phyloP scores from a whole-genome alignment of 2,113 vertebrate species.

The Phodopus roborovskii region DNA sequence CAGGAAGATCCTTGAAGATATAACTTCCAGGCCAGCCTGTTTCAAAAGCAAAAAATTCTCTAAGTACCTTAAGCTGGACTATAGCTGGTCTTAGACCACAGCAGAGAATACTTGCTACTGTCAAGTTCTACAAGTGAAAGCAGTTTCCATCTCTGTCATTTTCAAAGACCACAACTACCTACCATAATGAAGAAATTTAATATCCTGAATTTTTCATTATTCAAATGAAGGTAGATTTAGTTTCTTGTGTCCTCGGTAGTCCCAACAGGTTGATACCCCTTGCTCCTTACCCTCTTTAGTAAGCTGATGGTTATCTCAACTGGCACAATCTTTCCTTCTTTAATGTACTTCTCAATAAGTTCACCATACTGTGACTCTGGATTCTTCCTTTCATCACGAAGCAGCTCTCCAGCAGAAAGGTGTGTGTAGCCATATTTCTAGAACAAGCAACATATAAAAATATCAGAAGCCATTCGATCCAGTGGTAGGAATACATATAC shows the following conservation, averaged over 20 bases:
- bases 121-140: constrained; percentile 43
- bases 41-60: not conserved
- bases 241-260: constrained; percentile 18
- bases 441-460: constrained; percentile 35
- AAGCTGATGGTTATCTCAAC: constrained; percentile 98
- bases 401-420: constrained; percentile 96
- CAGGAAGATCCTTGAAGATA: not conserved
- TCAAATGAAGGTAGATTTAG: constrained; percentile 60
- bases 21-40: not conserved
- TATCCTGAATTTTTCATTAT: constrained; percentile 3
- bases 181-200: constrained; percentile 48
- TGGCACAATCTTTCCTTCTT: constrained; percentile 96
- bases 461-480: constrained; percentile 55
- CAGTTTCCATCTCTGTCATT: constrained; percentile 8
- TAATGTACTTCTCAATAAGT: constrained; percentile 95
- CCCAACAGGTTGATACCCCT: constrained; percentile 36
- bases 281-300: constrained; percentile 92
- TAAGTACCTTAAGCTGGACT: not conserved
- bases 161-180: constrained; percentile 1
- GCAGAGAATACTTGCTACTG: not conserved
- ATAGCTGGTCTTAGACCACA: not conserved
- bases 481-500: not conserved
- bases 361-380: constrained; percentile 93
- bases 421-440: constrained; percentile 96
- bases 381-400: constrained; percentile 93